Percentiles rank a stretch among this genome's conserved stretches.
These are phyloP conservation scores for Melanotaenia nigrans DNA, from an alignment of 2,797 vertebrate genomes.

Conservation along the genomic window DNA sequence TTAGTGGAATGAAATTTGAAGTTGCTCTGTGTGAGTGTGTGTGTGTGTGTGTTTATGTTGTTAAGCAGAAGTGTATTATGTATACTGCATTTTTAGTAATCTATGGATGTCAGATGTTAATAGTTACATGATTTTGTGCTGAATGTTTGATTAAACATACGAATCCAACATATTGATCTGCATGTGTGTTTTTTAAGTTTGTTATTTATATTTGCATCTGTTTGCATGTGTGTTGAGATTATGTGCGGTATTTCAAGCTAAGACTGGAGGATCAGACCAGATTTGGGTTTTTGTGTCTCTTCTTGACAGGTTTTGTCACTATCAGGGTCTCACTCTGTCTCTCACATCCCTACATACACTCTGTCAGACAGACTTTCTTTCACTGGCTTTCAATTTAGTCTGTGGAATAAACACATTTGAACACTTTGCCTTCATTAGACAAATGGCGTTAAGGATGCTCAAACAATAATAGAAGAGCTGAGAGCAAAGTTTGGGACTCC, in stretches of 20 bases:
- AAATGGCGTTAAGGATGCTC: neutral
- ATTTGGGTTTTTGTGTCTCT: constrained; percentile 46
- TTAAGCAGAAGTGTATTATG: constrained; percentile 15
- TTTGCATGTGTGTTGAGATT: constrained; percentile 21
- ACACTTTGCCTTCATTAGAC: constrained; percentile 40
- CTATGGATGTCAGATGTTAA: constrained; percentile 48
- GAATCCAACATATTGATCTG: constrained; percentile 46
- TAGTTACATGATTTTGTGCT: constrained; percentile 53
- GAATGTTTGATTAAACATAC: constrained; percentile 56
- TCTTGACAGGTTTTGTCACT: constrained; percentile 38
- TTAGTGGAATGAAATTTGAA: constrained; percentile 70
- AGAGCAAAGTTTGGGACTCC: constrained; percentile 41
- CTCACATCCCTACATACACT: constrained; percentile 11
- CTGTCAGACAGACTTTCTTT: constrained; percentile 12
- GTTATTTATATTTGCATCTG: constrained; percentile 17
- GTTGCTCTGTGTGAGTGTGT: constrained; percentile 32
- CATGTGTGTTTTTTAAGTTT: constrained; percentile 26
- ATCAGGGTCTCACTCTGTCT: constrained; percentile 28
- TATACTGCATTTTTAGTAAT: constrained; percentile 13
- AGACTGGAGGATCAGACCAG: constrained; percentile 54
- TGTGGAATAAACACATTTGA: constrained; percentile 36
- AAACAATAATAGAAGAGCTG: constrained; percentile 37
- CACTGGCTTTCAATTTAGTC: constrained; percentile 30
- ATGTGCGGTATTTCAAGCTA: constrained; percentile 31
- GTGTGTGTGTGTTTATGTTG: constrained; percentile 16